Conservation (phyloP, 2,113 vertebrate species). For the Podarcis cretensis region DNA sequence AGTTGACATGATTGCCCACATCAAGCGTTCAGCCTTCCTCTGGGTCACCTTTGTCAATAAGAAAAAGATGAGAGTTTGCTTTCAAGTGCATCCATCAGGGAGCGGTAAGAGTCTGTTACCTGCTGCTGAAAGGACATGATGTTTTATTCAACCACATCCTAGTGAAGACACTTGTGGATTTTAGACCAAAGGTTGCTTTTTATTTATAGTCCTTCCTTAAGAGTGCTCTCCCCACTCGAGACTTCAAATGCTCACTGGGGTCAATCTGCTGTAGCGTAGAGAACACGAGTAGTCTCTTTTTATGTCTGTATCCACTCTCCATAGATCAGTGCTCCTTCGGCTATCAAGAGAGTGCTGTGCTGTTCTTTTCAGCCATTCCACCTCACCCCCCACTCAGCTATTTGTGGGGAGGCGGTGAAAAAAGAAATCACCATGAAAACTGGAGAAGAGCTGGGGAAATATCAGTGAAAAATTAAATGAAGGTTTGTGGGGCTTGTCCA, state of each 20-base stretch:
- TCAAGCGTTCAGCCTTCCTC: slow-evolving; percentile 69
- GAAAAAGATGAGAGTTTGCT: slow-evolving; percentile 72
- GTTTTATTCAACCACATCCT: slow-evolving; percentile 74
- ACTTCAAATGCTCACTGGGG: neutral
- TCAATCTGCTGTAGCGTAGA: slow-evolving; percentile 14
- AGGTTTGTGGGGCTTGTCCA: neutral
- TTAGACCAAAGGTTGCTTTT: slow-evolving; percentile 47
- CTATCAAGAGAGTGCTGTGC: no score
- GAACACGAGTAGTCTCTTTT: neutral
- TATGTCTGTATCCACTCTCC: neutral
- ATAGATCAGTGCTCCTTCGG: neutral
- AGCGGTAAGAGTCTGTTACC: slow-evolving; percentile 69
- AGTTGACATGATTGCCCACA: slow-evolving; percentile 67
- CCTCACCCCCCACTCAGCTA: neutral
- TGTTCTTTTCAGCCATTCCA: no score
- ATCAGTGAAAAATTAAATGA: neutral
- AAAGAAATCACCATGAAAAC: neutral
- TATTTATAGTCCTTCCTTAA: slow-evolving; percentile 45
- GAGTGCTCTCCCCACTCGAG: neutral
- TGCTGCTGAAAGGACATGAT: slow-evolving; percentile 69
- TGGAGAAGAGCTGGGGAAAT: neutral
- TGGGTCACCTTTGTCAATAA: slow-evolving; percentile 74
- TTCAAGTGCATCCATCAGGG: slow-evolving; percentile 69
- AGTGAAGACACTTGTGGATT: slow-evolving; percentile 66
- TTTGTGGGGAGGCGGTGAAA: neutral